These are phyloP conservation scores for Varroa destructor DNA, from an alignment of 1,140 invertebrate genomes.

Conservation along the genomic window DNA sequence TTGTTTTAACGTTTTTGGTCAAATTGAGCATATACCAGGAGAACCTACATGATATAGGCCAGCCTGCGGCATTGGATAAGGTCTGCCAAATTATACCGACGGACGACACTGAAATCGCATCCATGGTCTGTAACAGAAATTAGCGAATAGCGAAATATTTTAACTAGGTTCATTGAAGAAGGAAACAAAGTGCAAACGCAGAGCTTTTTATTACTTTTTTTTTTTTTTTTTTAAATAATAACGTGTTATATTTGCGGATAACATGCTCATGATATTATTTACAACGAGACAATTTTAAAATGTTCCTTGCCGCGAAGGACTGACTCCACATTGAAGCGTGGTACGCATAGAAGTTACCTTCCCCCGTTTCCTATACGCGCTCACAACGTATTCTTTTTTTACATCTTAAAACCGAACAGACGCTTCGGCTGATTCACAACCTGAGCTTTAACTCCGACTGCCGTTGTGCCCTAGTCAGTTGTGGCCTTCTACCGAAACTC, in stretches of 20 bases:
- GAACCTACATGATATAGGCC: conserved; percentile 5
- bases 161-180: too few species aligned
- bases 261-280: too few species aligned
- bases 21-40: conserved; percentile 7
- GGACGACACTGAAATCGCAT: conserved; percentile 5
- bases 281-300: too few species aligned
- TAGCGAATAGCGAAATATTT: too few species aligned
- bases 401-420: background rate
- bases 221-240: too few species aligned
- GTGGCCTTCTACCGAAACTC: conserved; percentile 8
- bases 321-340: too few species aligned
- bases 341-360: too few species aligned
- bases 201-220: too few species aligned
- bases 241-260: too few species aligned
- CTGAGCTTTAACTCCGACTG: conserved; percentile 10
- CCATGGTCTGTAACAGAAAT: background rate
- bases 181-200: too few species aligned
- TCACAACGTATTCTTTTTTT: background rate
- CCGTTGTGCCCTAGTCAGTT: conserved; percentile 1
- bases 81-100: conserved; percentile 15
- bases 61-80: conserved; percentile 4
- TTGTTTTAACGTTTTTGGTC: conserved; percentile 4
- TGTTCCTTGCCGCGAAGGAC: too few species aligned
- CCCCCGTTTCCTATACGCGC: too few species aligned
- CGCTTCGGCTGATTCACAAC: conserved; percentile 15